A percentile compares a stretch with the other conserved stretches of the same genome.
Evolutionary conservation across 2,888 invertebrate species (phyloP).

Genomic region (Leucoma salicis): DNA sequence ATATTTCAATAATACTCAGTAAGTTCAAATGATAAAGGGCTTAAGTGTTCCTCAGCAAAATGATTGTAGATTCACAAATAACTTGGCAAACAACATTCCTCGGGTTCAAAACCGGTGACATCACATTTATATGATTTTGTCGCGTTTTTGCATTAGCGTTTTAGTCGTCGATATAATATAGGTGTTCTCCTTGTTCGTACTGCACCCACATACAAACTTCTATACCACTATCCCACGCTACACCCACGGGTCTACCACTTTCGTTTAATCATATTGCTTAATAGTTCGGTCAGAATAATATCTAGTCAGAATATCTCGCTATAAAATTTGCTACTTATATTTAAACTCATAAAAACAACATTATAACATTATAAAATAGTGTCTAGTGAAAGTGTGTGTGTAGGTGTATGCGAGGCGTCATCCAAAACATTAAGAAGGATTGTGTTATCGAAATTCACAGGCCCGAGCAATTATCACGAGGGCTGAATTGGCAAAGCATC

Average conservation of each 20-base stretch:
- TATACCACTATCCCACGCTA: slow-evolving; percentile 60
- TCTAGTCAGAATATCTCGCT: slow-evolving; percentile 44
- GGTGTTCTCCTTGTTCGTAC: slow-evolving; percentile 61
- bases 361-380: too few relatives aligned
- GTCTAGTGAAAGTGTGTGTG: too few relatives aligned
- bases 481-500: too few relatives aligned
- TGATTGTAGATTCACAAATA: slow-evolving; percentile 9
- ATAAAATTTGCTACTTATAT: slow-evolving; percentile 18
- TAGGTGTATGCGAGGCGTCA: too few relatives aligned
- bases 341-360: too few relatives aligned
- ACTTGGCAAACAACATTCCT: slow-evolving; percentile 29
- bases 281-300: slow-evolving; percentile 53
- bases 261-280: slow-evolving; percentile 66
- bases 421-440: too few relatives aligned
- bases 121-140: slow-evolving; percentile 43
- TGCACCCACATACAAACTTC: slow-evolving; percentile 58
- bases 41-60: too few relatives aligned
- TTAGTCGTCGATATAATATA: slow-evolving; percentile 39
- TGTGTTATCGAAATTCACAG: too few relatives aligned
- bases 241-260: slow-evolving; percentile 68
- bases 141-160: slow-evolving; percentile 33
- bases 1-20: too few relatives aligned
- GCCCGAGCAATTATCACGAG: too few relatives aligned
- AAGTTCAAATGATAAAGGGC: too few relatives aligned
- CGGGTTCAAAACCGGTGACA: slow-evolving; percentile 57